Conservation (phyloP, 2,113 vertebrate species). For the Platichthys flesus region DNA sequence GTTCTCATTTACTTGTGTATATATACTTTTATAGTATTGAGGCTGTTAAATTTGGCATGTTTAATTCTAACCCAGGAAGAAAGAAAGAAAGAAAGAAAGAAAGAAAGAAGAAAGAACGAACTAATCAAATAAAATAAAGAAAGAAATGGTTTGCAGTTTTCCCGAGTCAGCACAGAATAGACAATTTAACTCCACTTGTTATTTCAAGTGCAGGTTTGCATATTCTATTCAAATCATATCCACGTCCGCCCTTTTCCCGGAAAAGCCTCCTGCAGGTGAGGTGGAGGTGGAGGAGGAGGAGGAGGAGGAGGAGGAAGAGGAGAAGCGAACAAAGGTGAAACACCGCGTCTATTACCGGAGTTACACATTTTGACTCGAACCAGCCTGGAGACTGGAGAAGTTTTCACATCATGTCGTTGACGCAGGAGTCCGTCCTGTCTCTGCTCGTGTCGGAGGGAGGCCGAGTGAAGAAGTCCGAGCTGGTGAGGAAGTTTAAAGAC, state of each 20-base stretch:
- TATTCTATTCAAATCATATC: conserved; percentile 70
- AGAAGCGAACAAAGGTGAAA: background rate
- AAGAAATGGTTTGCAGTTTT: background rate
- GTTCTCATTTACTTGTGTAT: too few species aligned
- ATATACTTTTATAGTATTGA: too few species aligned
- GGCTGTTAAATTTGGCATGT: too few species aligned
- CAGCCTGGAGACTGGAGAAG: too few species aligned
- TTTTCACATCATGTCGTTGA: conserved; percentile 73
- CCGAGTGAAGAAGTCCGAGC: conserved; percentile 79
- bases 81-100: background rate
- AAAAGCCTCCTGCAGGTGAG: conserved; percentile 60
- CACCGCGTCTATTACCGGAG: too few species aligned
- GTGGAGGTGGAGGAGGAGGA: background rate
- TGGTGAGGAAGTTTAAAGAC: conserved; percentile 83
- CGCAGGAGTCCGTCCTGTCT: conserved; percentile 82
- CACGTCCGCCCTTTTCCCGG: conserved; percentile 61
- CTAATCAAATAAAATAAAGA: background rate
- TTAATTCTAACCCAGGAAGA: too few species aligned
- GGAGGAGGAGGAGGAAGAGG: conserved; percentile 2
- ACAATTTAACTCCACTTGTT: background rate
- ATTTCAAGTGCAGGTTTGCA: conserved; percentile 16
- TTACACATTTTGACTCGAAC: too few species aligned
- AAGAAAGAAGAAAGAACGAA: background rate
- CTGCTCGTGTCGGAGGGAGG: conserved; percentile 84
- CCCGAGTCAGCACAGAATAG: background rate